Conservation (phyloP, 2,113 vertebrate species). For the Macheiramphus alcinus region DNA sequence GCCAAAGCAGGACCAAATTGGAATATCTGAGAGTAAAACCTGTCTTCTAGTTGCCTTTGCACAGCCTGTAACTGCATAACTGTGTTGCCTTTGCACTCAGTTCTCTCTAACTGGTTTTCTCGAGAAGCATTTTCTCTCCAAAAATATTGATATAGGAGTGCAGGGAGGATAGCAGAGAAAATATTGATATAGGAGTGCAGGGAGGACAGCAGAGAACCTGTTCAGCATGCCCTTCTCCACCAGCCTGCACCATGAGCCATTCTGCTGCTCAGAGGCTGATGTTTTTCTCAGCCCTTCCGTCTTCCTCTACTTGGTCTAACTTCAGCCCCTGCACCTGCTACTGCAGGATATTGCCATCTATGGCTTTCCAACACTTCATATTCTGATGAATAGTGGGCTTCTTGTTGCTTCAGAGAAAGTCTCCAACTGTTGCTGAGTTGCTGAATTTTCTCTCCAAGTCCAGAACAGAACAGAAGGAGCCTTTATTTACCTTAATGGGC, state of each 20-base stretch:
- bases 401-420: neutral
- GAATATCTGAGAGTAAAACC: neutral
- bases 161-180: neutral
- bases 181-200: neutral
- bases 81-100: neutral
- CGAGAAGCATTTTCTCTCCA: neutral
- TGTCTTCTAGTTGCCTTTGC: neutral
- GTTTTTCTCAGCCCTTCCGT: slow-evolving; percentile 10
- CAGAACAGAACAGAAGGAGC: neutral
- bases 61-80: neutral
- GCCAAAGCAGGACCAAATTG: neutral
- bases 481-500: neutral
- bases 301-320: neutral
- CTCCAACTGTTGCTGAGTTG: neutral
- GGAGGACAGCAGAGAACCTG: neutral
- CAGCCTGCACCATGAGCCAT: neutral
- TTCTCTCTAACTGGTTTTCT: neutral
- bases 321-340: neutral
- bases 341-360: neutral
- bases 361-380: neutral
- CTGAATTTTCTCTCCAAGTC: neutral
- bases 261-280: neutral
- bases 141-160: neutral
- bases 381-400: slow-evolving; percentile 29
- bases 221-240: neutral